Percentiles rank a stretch among this genome's conserved stretches.
These are phyloP conservation scores for Erethizon dorsatum DNA, from an alignment of 2,797 vertebrate species.

Conservation along the genomic window DNA sequence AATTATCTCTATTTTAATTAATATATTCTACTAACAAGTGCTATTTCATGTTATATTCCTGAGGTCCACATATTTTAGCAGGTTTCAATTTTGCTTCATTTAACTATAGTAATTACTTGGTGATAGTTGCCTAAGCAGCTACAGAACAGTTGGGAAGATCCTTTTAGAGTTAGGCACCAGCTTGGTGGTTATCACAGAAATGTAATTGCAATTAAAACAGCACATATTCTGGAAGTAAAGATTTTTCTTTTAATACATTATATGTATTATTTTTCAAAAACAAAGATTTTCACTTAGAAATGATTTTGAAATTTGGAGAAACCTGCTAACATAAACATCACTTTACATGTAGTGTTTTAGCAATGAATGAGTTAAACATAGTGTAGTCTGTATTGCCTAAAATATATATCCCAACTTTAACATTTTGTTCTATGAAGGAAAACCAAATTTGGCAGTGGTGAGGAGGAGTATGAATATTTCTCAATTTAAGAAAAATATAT, in stretches of 20 bases:
- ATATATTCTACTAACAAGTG: slow-evolving; percentile 76
- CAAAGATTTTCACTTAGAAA: slow-evolving; percentile 8
- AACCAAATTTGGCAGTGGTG: background rate
- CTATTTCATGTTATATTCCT: slow-evolving; percentile 73
- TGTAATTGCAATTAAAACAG: slow-evolving; percentile 79
- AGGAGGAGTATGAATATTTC: background rate
- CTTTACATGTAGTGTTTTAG: slow-evolving; percentile 1
- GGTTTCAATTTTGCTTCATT: slow-evolving; percentile 83
- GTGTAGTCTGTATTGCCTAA: slow-evolving; percentile 77
- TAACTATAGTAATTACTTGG: slow-evolving; percentile 77
- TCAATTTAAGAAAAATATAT: slow-evolving; percentile 34
- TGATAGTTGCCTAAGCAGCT: slow-evolving; percentile 84
- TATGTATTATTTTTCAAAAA: slow-evolving; percentile 53
- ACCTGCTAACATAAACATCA: slow-evolving; percentile 30
- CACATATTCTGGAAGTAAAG: slow-evolving; percentile 59
- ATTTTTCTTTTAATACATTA: slow-evolving; percentile 63
- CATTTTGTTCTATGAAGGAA: slow-evolving; percentile 74
- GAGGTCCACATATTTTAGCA: slow-evolving; percentile 80
- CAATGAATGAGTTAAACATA: slow-evolving; percentile 82
- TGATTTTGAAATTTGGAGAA: slow-evolving; percentile 58
- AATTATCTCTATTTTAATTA: slow-evolving; percentile 81
- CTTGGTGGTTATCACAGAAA: slow-evolving; percentile 72
- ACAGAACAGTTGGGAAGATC: slow-evolving; percentile 84
- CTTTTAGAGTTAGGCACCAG: slow-evolving; percentile 82
- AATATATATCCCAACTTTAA: slow-evolving; percentile 82